phyloP scores from a whole-genome alignment of 2,888 invertebrate species.

The Nephrotoma flavescens region DNA sequence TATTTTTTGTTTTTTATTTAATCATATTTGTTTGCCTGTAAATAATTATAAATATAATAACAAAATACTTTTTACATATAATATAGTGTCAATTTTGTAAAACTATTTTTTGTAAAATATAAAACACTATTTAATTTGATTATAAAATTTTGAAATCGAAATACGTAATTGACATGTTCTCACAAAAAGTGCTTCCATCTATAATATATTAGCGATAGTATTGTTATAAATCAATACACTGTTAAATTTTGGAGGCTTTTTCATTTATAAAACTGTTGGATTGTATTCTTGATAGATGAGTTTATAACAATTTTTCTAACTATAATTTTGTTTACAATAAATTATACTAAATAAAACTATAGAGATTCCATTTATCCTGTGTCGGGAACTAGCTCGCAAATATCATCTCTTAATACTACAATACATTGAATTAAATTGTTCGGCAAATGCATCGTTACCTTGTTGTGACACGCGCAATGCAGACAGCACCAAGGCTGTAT shows the following conservation, averaged over 20 bases:
- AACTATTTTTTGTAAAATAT: not conserved
- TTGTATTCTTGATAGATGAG: not conserved
- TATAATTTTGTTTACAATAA: not conserved
- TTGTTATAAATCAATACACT: not conserved
- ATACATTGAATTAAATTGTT: not conserved
- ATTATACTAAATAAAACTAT: not conserved
- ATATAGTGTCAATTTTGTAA: not conserved
- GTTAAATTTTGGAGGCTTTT: not conserved
- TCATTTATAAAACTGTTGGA: not conserved
- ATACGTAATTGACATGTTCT: not conserved
- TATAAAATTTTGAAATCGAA: not conserved
- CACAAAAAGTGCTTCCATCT: not conserved
- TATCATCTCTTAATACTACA: constrained; percentile 3
- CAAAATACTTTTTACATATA: not conserved
- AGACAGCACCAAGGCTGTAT: constrained; percentile 80
- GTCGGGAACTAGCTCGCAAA: not conserved
- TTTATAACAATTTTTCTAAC: not conserved
- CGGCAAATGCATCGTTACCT: not conserved
- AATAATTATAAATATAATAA: not conserved
- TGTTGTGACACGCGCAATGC: constrained; percentile 44
- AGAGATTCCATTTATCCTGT: not conserved
- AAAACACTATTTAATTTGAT: not conserved
- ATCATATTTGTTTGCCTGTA: not conserved
- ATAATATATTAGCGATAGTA: not conserved
- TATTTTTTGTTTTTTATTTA: not conserved